Percentiles rank a stretch among this genome's conserved stretches.
Conservation (phyloP, 2,797 vertebrate species). For the Sebastiscus albofasciatus region DNA sequence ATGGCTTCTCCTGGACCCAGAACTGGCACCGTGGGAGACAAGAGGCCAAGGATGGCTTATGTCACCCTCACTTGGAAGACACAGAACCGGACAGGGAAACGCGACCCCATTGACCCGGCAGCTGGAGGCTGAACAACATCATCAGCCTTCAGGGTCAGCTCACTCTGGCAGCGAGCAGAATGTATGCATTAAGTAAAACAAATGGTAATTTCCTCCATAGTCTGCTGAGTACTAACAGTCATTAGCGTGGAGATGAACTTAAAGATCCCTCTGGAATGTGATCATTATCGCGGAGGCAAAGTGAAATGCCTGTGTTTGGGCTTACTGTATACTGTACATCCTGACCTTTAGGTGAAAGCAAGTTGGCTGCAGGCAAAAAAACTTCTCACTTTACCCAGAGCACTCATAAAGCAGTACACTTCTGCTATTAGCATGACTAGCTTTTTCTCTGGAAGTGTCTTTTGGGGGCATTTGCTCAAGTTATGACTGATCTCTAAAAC, state of each 20-base stretch:
- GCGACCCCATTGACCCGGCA: conserved; percentile 56
- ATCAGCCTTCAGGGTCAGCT: conserved; percentile 54
- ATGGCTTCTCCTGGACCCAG: conserved; percentile 68
- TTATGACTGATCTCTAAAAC: neutral
- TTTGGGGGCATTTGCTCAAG: conserved; percentile 15
- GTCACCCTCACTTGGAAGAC: conserved; percentile 54
- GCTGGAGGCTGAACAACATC: conserved; percentile 58
- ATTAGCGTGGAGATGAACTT: conserved; percentile 59
- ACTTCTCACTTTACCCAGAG: neutral
- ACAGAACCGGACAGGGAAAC: conserved; percentile 45
- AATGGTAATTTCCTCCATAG: conserved; percentile 58
- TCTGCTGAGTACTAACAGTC: conserved; percentile 48
- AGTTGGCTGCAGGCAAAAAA: neutral
- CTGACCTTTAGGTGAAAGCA: conserved; percentile 29
- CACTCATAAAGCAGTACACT: neutral
- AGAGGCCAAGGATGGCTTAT: conserved; percentile 58
- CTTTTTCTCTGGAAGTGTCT: conserved; percentile 17
- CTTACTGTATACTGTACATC: neutral
- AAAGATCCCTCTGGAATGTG: conserved; percentile 50
- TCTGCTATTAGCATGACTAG: conserved; percentile 13
- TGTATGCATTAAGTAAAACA: conserved; percentile 67
- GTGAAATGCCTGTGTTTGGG: neutral
- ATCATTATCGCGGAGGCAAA: conserved; percentile 34
- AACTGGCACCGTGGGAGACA: conserved; percentile 54
- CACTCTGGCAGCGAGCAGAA: conserved; percentile 59